Conservation (phyloP, 1,140 invertebrate species). For the Chrysomallon squamiferum region DNA sequence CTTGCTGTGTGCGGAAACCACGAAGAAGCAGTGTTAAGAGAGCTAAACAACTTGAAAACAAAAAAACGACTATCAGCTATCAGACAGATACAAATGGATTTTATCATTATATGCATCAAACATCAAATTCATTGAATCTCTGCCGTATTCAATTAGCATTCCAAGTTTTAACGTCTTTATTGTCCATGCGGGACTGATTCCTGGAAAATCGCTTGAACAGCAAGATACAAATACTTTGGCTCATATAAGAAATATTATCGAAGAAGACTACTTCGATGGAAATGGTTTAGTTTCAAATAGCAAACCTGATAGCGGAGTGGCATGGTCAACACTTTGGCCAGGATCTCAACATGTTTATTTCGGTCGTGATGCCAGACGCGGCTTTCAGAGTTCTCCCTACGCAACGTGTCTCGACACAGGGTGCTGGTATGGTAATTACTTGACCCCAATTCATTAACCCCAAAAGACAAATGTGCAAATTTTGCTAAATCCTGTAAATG, state of each 20-base stretch:
- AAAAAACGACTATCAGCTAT: slow-evolving; percentile 22
- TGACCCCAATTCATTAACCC: too few species aligned
- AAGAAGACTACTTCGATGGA: slow-evolving; percentile 3
- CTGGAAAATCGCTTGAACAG: slow-evolving; percentile 41
- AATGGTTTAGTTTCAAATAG: slow-evolving; percentile 20
- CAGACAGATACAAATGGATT: slow-evolving; percentile 52
- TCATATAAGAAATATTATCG: slow-evolving; percentile 57
- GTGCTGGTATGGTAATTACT: slow-evolving; percentile 52
- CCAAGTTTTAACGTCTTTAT: slow-evolving; percentile 52
- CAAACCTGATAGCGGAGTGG: slow-evolving; percentile 33
- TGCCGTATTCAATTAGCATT: slow-evolving; percentile 62
- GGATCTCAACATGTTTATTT: slow-evolving; percentile 64
- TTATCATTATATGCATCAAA: slow-evolving; percentile 43
- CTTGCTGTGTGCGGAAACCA: slow-evolving; percentile 47
- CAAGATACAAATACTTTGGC: slow-evolving; percentile 52
- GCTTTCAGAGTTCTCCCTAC: slow-evolving; percentile 45
- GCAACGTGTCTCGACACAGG: slow-evolving; percentile 64
- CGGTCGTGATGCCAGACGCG: slow-evolving; percentile 60
- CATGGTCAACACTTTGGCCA: slow-evolving; percentile 59
- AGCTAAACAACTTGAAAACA: slow-evolving; percentile 18
- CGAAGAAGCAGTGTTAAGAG: slow-evolving; percentile 35
- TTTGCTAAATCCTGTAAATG: too few species aligned
- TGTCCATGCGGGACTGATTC: slow-evolving; percentile 63
- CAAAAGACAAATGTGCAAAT: too few species aligned
- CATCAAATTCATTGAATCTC: slow-evolving; percentile 44